Base-by-base conservation (phyloP, 1,140 invertebrate genomes). In the Leptinotarsa undecemlineata region DNA sequence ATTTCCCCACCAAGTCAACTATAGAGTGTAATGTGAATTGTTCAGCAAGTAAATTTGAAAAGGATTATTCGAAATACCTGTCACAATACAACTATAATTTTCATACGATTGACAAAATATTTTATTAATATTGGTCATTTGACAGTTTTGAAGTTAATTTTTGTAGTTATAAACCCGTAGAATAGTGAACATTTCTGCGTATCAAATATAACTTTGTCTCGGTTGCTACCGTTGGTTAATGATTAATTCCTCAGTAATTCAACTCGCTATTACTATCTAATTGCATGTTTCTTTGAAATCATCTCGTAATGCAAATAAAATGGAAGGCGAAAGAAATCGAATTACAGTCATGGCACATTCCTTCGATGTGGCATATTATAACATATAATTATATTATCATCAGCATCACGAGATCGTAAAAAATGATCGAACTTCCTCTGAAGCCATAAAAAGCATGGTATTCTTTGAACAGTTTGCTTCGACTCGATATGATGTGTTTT, bases 361-460 rank as follows among this genome's bases (percentile, higher is more conserved):
- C 69, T 26, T n/a, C 23, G 69, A 61, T 33, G 69, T 71, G 57
- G 69, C 69, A 61, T 71, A 71, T 68, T 48, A 68, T 68, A 68
- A 68, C 42, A 48, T 71, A 61, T 71, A 71, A 71, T 71, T 71
- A 71, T 71, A 71, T 71, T 71, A 71, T 71, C 69, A 71, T 71
- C 69, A 71, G 57, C 60, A 71, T 71, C 51, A 62, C 69, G 51
- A 71, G n/a, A 61, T 71, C 26, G 19, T 48, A 68, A 68, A 68
- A 68, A 68, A 68, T 48, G 11, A 48, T 48, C 19, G 26, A 48
- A 68, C 26, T 68, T 68, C 47, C 67, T 68, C 17, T 68, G 67
- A 48, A 68, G 63, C 26, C 20, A 23, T 64, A 64, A 64, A 64
- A 64, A 64, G 63, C 20, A 14, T 33, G 20, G 21, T 64, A 15